These are phyloP conservation scores for Nemurella pictetii DNA, from an alignment of 2,888 invertebrate genomes.

Conservation along the genomic window DNA sequence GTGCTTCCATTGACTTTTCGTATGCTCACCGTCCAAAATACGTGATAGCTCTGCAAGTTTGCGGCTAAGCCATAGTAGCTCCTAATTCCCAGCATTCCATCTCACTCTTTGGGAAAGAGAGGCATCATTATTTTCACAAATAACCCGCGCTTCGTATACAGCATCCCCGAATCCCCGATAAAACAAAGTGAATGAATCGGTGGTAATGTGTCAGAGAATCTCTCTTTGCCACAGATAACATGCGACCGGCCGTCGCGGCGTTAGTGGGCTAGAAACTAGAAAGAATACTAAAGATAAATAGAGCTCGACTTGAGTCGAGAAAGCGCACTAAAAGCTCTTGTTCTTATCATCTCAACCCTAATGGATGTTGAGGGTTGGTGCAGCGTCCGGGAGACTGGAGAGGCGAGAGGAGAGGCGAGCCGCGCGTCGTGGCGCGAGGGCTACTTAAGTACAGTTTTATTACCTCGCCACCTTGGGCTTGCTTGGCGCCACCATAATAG, in stretches of 20 bases:
- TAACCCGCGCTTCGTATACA: background rate
- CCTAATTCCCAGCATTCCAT: background rate
- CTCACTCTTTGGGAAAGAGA: background rate
- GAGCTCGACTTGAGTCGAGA: background rate
- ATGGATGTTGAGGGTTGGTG: conserved; percentile 7
- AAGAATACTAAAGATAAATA: background rate
- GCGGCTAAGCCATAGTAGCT: background rate
- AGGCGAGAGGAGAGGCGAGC: background rate
- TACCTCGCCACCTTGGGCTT: background rate
- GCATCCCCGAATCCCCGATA: background rate
- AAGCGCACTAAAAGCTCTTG: conserved; percentile 11
- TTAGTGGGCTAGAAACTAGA: background rate
- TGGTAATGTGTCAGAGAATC: background rate
- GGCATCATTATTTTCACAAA: background rate
- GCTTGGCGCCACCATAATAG: background rate
- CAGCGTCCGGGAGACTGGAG: background rate
- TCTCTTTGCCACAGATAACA: background rate
- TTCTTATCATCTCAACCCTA: conserved; percentile 18
- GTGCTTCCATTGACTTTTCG: too few relatives aligned
- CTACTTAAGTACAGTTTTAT: conserved; percentile 20
- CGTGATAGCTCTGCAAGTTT: background rate
- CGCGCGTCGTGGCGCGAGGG: background rate
- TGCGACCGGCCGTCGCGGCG: background rate
- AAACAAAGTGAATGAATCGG: background rate
- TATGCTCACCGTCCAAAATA: too few relatives aligned